These are phyloP conservation scores for Pteria penguin DNA, from an alignment of 2,888 invertebrate species.

Conservation along the genomic window DNA sequence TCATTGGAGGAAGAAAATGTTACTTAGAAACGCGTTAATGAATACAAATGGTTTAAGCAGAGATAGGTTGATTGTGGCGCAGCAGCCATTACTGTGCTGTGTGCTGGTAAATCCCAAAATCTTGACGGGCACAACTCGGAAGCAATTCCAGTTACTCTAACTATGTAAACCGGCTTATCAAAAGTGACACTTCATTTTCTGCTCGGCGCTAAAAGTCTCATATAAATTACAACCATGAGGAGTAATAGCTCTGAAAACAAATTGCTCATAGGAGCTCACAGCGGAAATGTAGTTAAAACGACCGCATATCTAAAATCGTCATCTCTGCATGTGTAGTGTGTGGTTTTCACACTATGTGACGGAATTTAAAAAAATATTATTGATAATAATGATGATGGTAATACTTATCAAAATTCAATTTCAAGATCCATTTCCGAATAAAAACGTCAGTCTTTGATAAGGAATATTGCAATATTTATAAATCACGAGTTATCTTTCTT, in stretches of 20 bases:
- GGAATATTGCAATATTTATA: too few species aligned
- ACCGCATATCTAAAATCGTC: too few species aligned
- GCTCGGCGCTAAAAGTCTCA: conserved; percentile 27
- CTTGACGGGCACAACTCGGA: not conserved
- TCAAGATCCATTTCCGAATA: too few species aligned
- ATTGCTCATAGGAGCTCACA: not conserved
- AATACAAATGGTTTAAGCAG: not conserved
- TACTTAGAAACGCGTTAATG: not conserved
- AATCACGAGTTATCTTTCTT: too few species aligned
- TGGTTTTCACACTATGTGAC: too few species aligned
- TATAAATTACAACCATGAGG: not conserved
- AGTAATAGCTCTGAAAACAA: not conserved
- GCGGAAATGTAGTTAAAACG: too few species aligned
- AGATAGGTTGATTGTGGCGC: not conserved
- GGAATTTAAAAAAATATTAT: too few species aligned
- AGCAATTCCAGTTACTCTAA: conserved; percentile 6
- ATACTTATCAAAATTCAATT: too few species aligned
- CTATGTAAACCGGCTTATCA: conserved; percentile 14
- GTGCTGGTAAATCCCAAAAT: not conserved
- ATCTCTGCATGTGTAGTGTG: too few species aligned
- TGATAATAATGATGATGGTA: too few species aligned
- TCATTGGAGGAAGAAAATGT: not conserved
- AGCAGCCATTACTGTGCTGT: not conserved
- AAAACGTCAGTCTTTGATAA: too few species aligned
- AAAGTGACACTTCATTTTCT: conserved; percentile 28